These are phyloP conservation scores for Drosophila sp. DNA, from an alignment of 1,140 invertebrate species.

Conservation along the genomic window DNA sequence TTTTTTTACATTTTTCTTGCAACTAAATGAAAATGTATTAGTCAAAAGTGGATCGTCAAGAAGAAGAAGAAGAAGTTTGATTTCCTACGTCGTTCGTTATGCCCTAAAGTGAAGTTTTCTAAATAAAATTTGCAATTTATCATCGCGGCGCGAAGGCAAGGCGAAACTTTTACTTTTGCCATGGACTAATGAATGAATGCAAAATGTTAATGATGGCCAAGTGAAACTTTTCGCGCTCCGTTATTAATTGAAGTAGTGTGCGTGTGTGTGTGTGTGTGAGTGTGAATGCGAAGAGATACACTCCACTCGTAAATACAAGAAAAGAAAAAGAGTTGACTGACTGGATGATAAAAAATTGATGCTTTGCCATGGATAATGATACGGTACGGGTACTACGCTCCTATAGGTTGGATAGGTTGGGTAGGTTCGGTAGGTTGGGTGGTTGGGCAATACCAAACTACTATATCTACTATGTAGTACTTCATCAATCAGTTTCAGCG, in stretches of 20 bases:
- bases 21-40: conserved; percentile 54
- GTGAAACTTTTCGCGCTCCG: conserved; percentile 61
- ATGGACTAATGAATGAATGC: conserved; percentile 71
- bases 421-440: no score
- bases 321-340: conserved; percentile 17
- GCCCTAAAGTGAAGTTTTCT: conserved; percentile 37
- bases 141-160: conserved; percentile 39
- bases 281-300: conserved; percentile 23
- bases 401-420: no score
- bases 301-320: conserved; percentile 15
- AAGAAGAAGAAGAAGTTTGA: conserved; percentile 51
- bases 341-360: conserved; percentile 4
- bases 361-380: not conserved
- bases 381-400: not conserved
- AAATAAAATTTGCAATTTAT: conserved; percentile 75
- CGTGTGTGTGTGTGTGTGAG: conserved; percentile 13
- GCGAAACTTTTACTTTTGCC: conserved; percentile 45
- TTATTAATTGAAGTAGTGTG: conserved; percentile 72
- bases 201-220: conserved; percentile 73
- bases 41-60: conserved; percentile 3
- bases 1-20: conserved; percentile 26
- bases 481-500: conserved; percentile 62
- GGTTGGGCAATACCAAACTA: not conserved
- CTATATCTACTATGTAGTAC: conserved; percentile 12
- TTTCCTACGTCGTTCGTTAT: conserved; percentile 41